These are phyloP conservation scores for Pangasius larnaudii DNA, from an alignment of 2,797 vertebrate species.

Conservation along the genomic window DNA sequence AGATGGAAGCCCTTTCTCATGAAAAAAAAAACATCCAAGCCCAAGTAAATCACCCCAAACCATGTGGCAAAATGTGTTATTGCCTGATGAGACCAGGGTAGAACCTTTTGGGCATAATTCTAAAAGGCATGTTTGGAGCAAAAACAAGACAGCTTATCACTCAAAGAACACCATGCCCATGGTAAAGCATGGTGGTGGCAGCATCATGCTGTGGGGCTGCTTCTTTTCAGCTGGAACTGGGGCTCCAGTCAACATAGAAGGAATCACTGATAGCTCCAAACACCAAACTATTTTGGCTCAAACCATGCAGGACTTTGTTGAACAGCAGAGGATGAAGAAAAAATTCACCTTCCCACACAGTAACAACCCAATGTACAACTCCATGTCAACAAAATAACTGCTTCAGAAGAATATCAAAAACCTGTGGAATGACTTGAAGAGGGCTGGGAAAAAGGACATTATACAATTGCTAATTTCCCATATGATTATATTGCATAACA, in stretches of 20 bases:
- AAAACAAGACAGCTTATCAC: not conserved
- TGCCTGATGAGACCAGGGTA: not conserved
- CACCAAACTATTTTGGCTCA: not conserved
- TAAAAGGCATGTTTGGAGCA: not conserved
- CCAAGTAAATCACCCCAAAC: not conserved
- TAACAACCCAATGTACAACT: not conserved
- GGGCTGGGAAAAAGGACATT: not conserved
- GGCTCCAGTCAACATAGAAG: not conserved
- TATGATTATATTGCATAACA: constrained; percentile 19
- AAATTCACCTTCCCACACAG: not conserved
- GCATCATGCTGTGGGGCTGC: not conserved
- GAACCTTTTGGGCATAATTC: not conserved
- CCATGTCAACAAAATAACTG: not conserved
- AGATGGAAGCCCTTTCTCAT: too few species aligned
- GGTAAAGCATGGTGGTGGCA: not conserved
- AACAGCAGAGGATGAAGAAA: not conserved
- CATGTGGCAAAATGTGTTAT: not conserved
- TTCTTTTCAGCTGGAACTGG: not conserved
- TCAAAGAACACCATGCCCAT: not conserved
- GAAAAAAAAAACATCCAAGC: not conserved
- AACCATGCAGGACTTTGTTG: not conserved
- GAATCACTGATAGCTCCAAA: not conserved
- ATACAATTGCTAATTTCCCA: not conserved
- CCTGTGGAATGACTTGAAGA: not conserved
- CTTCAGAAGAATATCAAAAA: not conserved